Evolutionary conservation across 1,140 invertebrate genomes (phyloP).

Genomic region (Lerema accius): DNA sequence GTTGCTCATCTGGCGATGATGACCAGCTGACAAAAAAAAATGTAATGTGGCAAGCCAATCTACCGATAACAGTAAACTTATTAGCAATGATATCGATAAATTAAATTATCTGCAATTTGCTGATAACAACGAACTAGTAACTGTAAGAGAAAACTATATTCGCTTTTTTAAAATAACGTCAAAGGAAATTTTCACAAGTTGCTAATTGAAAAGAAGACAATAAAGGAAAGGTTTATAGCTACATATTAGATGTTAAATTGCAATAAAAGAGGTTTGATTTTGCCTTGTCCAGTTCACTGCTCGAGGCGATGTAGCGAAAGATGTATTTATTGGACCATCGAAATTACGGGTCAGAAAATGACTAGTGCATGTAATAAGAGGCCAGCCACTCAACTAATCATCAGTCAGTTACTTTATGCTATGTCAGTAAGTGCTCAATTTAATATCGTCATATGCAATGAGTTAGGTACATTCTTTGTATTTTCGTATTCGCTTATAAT

Average conservation of each 20-base stretch:
- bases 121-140: too few relatives aligned
- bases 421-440: too few relatives aligned
- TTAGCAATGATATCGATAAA: too few relatives aligned
- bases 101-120: too few relatives aligned
- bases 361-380: slow-evolving; percentile 49
- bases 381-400: slow-evolving; percentile 48
- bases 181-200: neutral
- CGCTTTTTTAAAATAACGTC: neutral
- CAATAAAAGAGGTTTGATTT: slow-evolving; percentile 21
- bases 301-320: slow-evolving; percentile 52
- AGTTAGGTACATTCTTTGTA: too few relatives aligned
- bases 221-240: slow-evolving; percentile 1
- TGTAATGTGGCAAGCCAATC: too few relatives aligned
- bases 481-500: too few relatives aligned
- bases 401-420: slow-evolving; percentile 17
- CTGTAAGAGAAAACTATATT: too few relatives aligned
- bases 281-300: slow-evolving; percentile 41
- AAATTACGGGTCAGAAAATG: slow-evolving; percentile 61
- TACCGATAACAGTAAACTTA: too few relatives aligned
- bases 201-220: neutral
- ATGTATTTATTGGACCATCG: slow-evolving; percentile 48
- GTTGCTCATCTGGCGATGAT: too few relatives aligned
- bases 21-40: too few relatives aligned
- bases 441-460: too few relatives aligned
- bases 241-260: slow-evolving; percentile 24